Evolutionary conservation across 2,113 vertebrate species (phyloP), one percentile per base, ranked within the genome.

Genomic region (Asarcornis scutulata): DNA sequence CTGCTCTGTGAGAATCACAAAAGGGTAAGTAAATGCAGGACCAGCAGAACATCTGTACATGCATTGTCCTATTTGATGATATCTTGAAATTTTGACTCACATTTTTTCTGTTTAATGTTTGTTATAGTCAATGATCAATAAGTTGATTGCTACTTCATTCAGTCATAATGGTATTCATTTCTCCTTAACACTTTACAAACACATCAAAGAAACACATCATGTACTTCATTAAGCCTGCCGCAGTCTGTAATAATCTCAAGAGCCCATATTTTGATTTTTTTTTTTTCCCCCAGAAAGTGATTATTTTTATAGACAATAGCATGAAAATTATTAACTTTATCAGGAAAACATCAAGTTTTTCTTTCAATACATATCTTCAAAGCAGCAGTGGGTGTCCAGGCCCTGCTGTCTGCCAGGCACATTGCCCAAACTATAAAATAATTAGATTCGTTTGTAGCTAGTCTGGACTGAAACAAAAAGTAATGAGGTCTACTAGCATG

Each of bases 381-480:
- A 96, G 91, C 68, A 95, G 25, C 38, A 55, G 42, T 91, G 74
- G 60, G 93, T 72, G 44, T 97, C 92, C 94, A 94, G 88, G 58
- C 83, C 74, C 85, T 89, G 90, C 95, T 89, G 86, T 95, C 96
- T 97, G 69, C 76, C 68, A 93, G 97, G 97, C 91, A 94, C 18
- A 1, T 34, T 94, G 93, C 96, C 96, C 96, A 96, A 93, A 91
- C 40, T 90, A 80, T 94, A 91, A 94, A 96, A 94, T 96, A 97
- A 97, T 96, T 91, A 97, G 89, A 91, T 96, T 97, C 87, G 87
- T 94, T 98, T 97, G 92, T 83, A 94, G 85, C 69, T 85, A 73
- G 88, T 91, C 86, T 90, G 59, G 44, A 83, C 74, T 94, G 76
- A 95, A 97, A 77, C 63, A 95, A 88, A 91, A 88, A 95, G 62